Base-by-base conservation (phyloP, 2,113 vertebrate species). In the Sinocyclocheilus maitianheensis region DNA sequence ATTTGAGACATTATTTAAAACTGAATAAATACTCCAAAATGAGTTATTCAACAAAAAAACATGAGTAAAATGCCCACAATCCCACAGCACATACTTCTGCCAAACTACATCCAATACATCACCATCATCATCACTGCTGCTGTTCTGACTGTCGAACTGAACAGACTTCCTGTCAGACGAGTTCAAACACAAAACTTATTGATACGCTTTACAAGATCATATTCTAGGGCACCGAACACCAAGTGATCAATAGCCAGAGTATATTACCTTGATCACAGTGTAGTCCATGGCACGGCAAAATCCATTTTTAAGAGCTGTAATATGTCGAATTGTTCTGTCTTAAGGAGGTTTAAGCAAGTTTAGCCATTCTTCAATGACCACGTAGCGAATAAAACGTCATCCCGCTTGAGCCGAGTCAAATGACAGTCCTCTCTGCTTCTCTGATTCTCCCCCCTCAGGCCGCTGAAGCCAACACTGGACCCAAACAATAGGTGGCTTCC, bases 191-290 rank as follows among this genome's bases (percentile, higher is more conserved):
- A 78, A 58, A 60, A 37, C 77, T n/a, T 7, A 40, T n/a, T 55
- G 2, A 77, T 18, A 77, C 14, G 9, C 48, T 37, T 37, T 3
- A 37, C 67, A 20, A 77, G 48, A 78, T 60, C 53, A n/a, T 34
- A 55, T 55, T 76, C 46, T 51, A 79, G 16, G 58, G 16, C 24
- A 63, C 58, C 22, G 5, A 37, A 79, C 77, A 37, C 53, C 5
- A 6, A 1, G 11, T 40, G 12, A 22, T 22, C 30, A 5, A 20
- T 30, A 77, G 12, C 22, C 69, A 51, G 24, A 34, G 72, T 77
- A n/a, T 3, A 60, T 92, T 94, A 94, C 93, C 94, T 94, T 85
- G 86, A 86, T 85, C 87, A 86, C 86, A 90, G 55, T 85, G 85
- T 60, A 84, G 51, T 85, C 88, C 82, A 3, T 80, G 26, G 67